Base-by-base conservation (phyloP, 37 sponge, comb jelly and placozoan genomes). In the Ianthella basta region DNA sequence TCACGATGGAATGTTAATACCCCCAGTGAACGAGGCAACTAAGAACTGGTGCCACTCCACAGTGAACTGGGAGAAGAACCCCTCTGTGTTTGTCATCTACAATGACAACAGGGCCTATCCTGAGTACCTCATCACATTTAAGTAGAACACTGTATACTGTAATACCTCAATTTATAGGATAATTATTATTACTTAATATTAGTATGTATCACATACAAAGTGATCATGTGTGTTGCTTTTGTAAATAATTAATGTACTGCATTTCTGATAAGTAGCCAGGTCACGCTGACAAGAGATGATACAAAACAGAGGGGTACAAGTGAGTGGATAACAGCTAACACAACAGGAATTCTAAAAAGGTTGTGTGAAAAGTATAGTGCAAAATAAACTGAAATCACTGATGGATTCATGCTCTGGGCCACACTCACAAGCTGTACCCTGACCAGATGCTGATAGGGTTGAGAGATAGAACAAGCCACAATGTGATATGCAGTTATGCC, bases 31-130 rank as follows among this genome's bases (percentile, higher is more conserved):
- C 21, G 37, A 6, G 6, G 4, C 72, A 33, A 70, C 20, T 5
- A 33, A 2, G 3, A 12, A 30, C 1, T 70, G n/a, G 72, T 70
- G 21, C 30, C 30, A 70, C 72, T 70, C 72, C 34, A 35, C 37
- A 20, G 37, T 35, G 2, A 35, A 70, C 37, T 6, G 15, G 2
- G 33, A 13, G 5, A 2, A 27, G 20, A 70, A 70, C 6, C 72
- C 72, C n/a, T 10, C 20, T 5, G 15, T 70, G 5, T 70, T 70
- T 70, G 72, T 70, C 37, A 35, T 34, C 21, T 70, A 36, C 37
- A 70, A 33, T 70, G 72, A 70, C 37, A 34, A 27, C 37, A 20
- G 29, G n/a, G 72, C 72, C 2, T 70, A 70, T 10, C 72, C 72
- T 3, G 37, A 70, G 20, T 70, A 70, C 72, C 37, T 70, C 2